phyloP scores from a whole-genome alignment of 2,113 vertebrate species.

The rat (Rattus norvegicus) region GRCr8 NC_086025.1:123984001-123984500 shows the following conservation, averaged over 20 bases:
- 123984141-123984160: conserved; percentile 87
- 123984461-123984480: conserved; percentile 40
- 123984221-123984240: conserved; percentile 60
- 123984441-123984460: conserved; percentile 53
- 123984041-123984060: conserved; percentile 89
- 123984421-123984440: conserved; percentile 74
- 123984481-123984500: conserved; percentile 47
- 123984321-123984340: background rate
- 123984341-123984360: conserved; percentile 7
- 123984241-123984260: conserved; percentile 36
- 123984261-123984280: conserved; percentile 50
- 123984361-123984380: conserved; percentile 31
- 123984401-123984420: conserved; percentile 66
- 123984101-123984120: conserved; percentile 87
- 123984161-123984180: conserved; percentile 82
- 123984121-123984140: conserved; percentile 85
- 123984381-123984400: conserved; percentile 43
- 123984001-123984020: conserved; percentile 88
- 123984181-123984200: conserved; percentile 61
- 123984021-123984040: conserved; percentile 90
- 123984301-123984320: conserved; percentile 40
- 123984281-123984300: conserved; percentile 45
- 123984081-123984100: conserved; percentile 86
- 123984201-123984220: conserved; percentile 62
- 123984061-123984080: conserved; percentile 88